Conservation (phyloP, 1,140 invertebrate genomes). For the Lineus longissimus region DNA sequence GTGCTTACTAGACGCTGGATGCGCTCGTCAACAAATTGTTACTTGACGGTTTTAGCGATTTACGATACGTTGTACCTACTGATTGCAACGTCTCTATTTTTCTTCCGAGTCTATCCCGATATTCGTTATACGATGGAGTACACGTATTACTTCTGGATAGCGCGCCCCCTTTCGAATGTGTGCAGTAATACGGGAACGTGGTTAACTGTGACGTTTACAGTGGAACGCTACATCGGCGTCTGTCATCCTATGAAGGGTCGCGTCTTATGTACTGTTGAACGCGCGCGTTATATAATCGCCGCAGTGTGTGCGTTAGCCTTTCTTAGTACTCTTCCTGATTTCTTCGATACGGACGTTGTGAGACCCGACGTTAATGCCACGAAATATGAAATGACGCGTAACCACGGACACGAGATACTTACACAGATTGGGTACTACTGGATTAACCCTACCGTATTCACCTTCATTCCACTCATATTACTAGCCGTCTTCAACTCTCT, state of each 20-base stretch:
- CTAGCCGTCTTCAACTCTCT: slow-evolving; percentile 70
- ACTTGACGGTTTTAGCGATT: slow-evolving; percentile 67
- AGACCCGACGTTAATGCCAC: background rate
- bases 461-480: slow-evolving; percentile 64
- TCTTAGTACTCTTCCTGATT: slow-evolving; percentile 63
- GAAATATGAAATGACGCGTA: background rate
- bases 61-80: slow-evolving; percentile 67
- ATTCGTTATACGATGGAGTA: slow-evolving; percentile 61
- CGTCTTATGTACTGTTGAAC: slow-evolving; percentile 65
- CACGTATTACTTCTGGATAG: slow-evolving; percentile 57
- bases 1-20: slow-evolving; percentile 68
- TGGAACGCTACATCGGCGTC: slow-evolving; percentile 74
- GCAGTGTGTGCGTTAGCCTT: slow-evolving; percentile 62
- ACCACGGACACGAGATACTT: background rate
- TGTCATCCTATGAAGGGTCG: slow-evolving; percentile 72
- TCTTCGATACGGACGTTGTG: slow-evolving; percentile 57
- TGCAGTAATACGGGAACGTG: slow-evolving; percentile 68
- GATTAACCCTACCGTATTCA: slow-evolving; percentile 65
- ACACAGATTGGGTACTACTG: slow-evolving; percentile 62
- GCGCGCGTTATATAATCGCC: slow-evolving; percentile 58
- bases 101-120: slow-evolving; percentile 37
- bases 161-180: slow-evolving; percentile 63
- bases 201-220: slow-evolving; percentile 73
- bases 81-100: slow-evolving; percentile 62
- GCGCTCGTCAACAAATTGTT: slow-evolving; percentile 66